Base-by-base conservation (phyloP, 2,113 vertebrate species). In the Caranx ignobilis region DNA sequence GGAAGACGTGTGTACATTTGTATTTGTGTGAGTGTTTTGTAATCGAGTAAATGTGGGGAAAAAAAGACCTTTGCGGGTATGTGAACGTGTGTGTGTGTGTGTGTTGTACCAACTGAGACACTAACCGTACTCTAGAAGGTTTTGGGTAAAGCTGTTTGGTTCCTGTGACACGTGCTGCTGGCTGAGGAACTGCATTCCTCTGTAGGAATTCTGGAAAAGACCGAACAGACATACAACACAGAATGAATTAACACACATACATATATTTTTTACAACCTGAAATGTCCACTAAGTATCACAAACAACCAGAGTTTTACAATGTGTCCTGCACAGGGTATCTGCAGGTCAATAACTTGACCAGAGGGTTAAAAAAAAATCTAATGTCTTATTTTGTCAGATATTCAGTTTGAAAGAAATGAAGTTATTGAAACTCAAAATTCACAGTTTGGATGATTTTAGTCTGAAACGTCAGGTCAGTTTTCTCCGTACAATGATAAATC, bases 191-290 rank as follows among this genome's bases (percentile, higher is more conserved):
- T 90, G 86, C 85, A 88, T 93, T 95, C 89, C 91, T 93, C 90
- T 92, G 82, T 92, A 94, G 94, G 93, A 95, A 95, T 95, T 95
- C 94, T 95, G 94, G 93, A 91, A 87, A 88, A 88, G 45, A 37
- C 26, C 26, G 26, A 26, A 50, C 11, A 63, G 76, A 81, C 82
- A 48, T 13, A 61, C 4, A 13, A 75, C 0, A 75, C 15, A 59
- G 11, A 26, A 26, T 5, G 8, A 9, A 39, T 2, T n/a, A 34
- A 60, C 61, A 31, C 39, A 11, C 37, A 47, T 50, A 31, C 6
- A 63, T 65, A 56, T 32, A 9, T 18, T 1, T 26, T 26, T 26
- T 16, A 34, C 3, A 7, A 55, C 13, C 48, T 71, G 78, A 64
- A 59, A 32, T 13, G 8, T 64, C 5, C 47, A 54, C 37, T 19